phyloP scores from a whole-genome alignment of 2,888 invertebrate genomes.

The Drosophila gaucha region DNA sequence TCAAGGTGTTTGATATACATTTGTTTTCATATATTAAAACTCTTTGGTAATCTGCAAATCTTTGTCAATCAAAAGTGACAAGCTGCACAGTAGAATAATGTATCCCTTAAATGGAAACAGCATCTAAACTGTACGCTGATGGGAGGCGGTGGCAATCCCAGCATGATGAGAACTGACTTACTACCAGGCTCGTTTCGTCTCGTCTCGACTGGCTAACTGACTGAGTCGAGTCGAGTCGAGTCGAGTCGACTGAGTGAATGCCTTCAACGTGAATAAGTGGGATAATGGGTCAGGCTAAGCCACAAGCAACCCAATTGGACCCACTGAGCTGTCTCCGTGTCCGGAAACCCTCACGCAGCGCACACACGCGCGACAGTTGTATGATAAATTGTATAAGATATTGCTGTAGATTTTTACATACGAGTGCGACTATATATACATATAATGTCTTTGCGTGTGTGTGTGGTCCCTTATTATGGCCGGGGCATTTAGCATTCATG shows the following conservation, averaged over 20 bases:
- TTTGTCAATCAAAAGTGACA: conserved; percentile 9
- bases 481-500: conserved; percentile 78
- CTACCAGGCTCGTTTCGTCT: conserved; percentile 6
- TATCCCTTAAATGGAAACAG: conserved; percentile 19
- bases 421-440: conserved; percentile 24
- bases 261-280: conserved; percentile 79
- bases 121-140: conserved; percentile 37
- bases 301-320: conserved; percentile 65
- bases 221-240: conserved; percentile 18
- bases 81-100: neutral
- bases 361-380: conserved; percentile 59
- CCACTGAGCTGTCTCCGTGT: conserved; percentile 44
- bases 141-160: conserved; percentile 52
- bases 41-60: neutral
- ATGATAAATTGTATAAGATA: conserved; percentile 75
- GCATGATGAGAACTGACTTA: conserved; percentile 50
- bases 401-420: conserved; percentile 70
- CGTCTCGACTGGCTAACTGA: conserved; percentile 34
- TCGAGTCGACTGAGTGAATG: conserved; percentile 63
- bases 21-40: neutral
- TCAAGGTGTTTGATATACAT: neutral
- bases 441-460: neutral
- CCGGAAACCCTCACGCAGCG: conserved; percentile 66
- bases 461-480: conserved; percentile 52
- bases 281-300: conserved; percentile 79